Conservation (phyloP, 2,888 invertebrate genomes). For the Liposcelis brunnea region DNA sequence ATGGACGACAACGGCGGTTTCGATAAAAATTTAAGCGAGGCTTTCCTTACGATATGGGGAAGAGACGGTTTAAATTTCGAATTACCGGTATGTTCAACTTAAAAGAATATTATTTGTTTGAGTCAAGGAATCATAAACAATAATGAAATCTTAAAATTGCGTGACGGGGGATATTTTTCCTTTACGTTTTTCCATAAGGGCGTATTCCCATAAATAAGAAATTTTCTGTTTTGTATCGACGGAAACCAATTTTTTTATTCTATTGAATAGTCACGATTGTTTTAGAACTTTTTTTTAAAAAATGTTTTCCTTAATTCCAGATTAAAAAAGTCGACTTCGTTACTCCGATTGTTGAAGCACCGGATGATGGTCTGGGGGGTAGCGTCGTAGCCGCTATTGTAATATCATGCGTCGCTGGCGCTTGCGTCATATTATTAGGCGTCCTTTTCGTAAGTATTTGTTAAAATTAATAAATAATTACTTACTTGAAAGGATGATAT, state of each 20-base stretch:
- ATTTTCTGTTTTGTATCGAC: too few species aligned
- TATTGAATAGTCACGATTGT: too few species aligned
- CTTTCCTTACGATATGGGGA: slow-evolving; percentile 18
- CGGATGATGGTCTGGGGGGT: slow-evolving; percentile 31
- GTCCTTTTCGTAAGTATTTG: slow-evolving; percentile 47
- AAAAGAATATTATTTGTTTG: slow-evolving; percentile 7
- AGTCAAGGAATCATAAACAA: slow-evolving; percentile 8
- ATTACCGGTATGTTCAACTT: slow-evolving; percentile 9
- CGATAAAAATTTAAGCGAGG: slow-evolving; percentile 19
- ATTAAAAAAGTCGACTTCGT: slow-evolving; percentile 13
- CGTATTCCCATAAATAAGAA: too few species aligned
- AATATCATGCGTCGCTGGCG: slow-evolving; percentile 61
- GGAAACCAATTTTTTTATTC: too few species aligned
- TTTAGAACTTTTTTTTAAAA: too few species aligned
- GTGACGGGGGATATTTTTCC: too few species aligned
- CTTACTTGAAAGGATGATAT: too few species aligned
- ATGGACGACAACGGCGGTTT: slow-evolving; percentile 19
- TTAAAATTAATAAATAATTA: slow-evolving; percentile 5
- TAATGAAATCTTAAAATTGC: too few species aligned
- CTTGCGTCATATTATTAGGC: slow-evolving; percentile 58
- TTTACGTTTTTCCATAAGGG: too few species aligned
- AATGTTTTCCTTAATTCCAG: slow-evolving; percentile 8
- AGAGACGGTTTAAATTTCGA: slow-evolving; percentile 11
- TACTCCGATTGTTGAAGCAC: slow-evolving; percentile 19
- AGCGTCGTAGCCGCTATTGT: slow-evolving; percentile 66